phyloP scores from a whole-genome alignment of 30 jellyfish, hydroid and myxozoan genomes.

The Turritopsis rubra region DNA sequence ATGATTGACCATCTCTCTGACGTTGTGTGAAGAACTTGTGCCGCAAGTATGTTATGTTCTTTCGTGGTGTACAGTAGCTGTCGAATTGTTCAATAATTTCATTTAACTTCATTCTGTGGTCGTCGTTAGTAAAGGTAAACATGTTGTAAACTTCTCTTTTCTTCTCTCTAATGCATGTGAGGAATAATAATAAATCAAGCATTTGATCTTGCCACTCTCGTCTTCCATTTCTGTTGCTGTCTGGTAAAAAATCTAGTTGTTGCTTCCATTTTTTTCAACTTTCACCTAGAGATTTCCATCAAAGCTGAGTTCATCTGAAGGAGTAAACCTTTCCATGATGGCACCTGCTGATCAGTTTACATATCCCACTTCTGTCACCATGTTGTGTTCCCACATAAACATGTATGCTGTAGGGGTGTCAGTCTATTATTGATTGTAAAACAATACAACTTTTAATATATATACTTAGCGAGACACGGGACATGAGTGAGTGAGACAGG shows the following conservation, averaged over 20 bases:
- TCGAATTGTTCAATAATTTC: conserved; percentile 16
- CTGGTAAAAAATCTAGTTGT: background rate
- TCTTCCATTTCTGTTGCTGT: too few relatives aligned
- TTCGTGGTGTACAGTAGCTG: conserved; percentile 43
- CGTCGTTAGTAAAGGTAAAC: background rate
- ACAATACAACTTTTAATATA: too few relatives aligned
- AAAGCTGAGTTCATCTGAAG: background rate
- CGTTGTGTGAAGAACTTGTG: conserved; percentile 32
- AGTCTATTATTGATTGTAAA: too few relatives aligned
- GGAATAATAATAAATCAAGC: too few relatives aligned
- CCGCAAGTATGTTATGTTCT: conserved; percentile 33
- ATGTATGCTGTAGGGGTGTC: too few relatives aligned
- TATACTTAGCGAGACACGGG: too few relatives aligned
- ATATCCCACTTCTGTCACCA: conserved; percentile 10
- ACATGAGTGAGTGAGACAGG: too few relatives aligned
- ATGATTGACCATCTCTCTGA: conserved; percentile 35
- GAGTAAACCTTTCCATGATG: background rate
- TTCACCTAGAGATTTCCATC: background rate
- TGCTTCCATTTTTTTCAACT: background rate
- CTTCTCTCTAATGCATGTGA: background rate
- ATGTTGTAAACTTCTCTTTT: background rate
- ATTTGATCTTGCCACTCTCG: too few relatives aligned
- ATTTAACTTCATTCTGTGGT: background rate
- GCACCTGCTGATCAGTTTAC: too few relatives aligned
- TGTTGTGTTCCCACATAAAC: conserved; percentile 10